These are phyloP conservation scores for Meiosimyza platycephala DNA, from an alignment of 2,888 invertebrate species.

Conservation along the genomic window DNA sequence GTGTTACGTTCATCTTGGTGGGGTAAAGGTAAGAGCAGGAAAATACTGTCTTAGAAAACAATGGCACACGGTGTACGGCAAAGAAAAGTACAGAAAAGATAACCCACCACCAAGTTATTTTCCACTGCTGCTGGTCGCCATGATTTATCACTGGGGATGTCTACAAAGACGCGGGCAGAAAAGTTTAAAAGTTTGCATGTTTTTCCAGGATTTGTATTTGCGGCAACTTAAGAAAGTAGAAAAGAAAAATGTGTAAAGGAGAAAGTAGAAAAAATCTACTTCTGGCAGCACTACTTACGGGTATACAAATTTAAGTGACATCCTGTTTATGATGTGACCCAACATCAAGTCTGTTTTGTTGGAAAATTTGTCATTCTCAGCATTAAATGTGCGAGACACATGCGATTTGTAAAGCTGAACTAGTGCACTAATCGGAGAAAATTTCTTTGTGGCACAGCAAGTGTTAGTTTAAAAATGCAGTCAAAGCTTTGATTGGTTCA, in stretches of 20 bases:
- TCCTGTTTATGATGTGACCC: constrained; percentile 35
- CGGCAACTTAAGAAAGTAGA: constrained; percentile 41
- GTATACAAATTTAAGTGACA: constrained; percentile 23
- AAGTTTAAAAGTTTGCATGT: constrained; percentile 48
- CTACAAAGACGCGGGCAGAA: constrained; percentile 25
- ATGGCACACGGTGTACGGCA: constrained; percentile 46
- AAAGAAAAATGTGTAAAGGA: constrained; percentile 1
- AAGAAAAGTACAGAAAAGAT: constrained; percentile 36
- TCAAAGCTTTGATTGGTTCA: neutral
- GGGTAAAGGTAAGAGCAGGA: constrained; percentile 53
- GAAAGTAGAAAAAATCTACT: constrained; percentile 35
- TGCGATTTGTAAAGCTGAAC: constrained; percentile 22
- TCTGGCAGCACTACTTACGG: neutral
- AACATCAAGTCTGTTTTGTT: constrained; percentile 24
- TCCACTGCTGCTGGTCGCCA: constrained; percentile 42
- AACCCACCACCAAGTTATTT: constrained; percentile 21
- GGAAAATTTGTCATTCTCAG: constrained; percentile 27
- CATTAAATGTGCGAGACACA: constrained; percentile 11
- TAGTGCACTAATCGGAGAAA: neutral
- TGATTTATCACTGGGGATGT: constrained; percentile 44
- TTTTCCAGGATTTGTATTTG: constrained; percentile 35
- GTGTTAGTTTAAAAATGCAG: neutral
- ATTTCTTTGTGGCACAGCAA: neutral
- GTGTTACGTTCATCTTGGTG: constrained; percentile 45
- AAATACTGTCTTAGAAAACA: constrained; percentile 61